Conservation (phyloP, 2,113 vertebrate species). For the Halichoeres trimaculatus region DNA sequence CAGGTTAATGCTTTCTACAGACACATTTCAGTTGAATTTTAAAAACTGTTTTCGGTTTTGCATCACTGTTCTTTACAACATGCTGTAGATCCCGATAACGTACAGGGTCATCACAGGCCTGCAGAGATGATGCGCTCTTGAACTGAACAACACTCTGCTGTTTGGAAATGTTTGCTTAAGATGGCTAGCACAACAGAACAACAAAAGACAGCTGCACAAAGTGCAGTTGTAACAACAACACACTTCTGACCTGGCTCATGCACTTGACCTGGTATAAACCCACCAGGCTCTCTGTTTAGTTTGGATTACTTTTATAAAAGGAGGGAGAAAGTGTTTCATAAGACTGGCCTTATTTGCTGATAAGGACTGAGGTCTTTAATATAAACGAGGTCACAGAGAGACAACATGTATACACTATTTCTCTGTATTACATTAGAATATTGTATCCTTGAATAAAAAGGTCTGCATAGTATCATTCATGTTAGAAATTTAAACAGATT, state of each 20-base stretch:
- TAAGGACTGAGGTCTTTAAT: background rate
- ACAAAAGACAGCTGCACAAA: constrained; percentile 63
- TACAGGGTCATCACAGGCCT: background rate
- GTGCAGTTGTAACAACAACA: constrained; percentile 39
- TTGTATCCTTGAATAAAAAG: background rate
- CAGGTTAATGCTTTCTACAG: too few relatives aligned
- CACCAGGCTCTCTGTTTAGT: constrained; percentile 54
- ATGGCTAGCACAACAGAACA: constrained; percentile 20
- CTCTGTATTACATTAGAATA: background rate
- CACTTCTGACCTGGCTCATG: constrained; percentile 33
- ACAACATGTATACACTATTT: background rate
- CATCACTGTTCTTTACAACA: background rate
- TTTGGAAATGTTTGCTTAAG: constrained; percentile 13
- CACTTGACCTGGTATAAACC: constrained; percentile 43
- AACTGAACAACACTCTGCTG: background rate
- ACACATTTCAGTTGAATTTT: too few relatives aligned
- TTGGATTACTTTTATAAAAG: constrained; percentile 51
- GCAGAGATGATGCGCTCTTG: background rate
- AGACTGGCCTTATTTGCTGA: background rate
- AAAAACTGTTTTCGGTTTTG: too few relatives aligned
- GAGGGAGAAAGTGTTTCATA: constrained; percentile 1
- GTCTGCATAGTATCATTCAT: background rate
- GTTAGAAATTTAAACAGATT: too few relatives aligned
- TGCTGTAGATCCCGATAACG: too few relatives aligned
- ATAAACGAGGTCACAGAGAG: background rate